phyloP scores from a whole-genome alignment of 30 jellyfish, hydroid and myxozoan genomes.

The Cassiopea xamachana region DNA sequence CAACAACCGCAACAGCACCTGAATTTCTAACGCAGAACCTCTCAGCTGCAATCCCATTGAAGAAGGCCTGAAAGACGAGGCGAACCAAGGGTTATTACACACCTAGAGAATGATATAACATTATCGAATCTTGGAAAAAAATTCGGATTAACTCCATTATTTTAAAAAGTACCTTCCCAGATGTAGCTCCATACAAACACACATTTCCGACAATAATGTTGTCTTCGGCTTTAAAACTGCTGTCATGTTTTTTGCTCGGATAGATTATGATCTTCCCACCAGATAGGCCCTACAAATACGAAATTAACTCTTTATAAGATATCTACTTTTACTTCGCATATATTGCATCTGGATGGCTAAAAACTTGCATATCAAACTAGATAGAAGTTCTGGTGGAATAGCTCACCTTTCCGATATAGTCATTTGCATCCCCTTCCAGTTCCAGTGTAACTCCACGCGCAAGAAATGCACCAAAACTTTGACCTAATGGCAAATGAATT shows the following conservation, averaged over 20 bases:
- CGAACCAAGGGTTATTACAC: not conserved
- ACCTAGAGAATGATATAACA: no score
- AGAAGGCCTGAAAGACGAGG: conserved; percentile 65
- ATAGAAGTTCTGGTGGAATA: no score
- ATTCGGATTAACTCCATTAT: no score
- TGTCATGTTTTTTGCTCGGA: conserved; percentile 70
- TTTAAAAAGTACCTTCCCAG: conserved; percentile 69
- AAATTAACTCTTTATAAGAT: not conserved
- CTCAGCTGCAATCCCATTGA: conserved; percentile 87
- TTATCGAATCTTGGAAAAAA: no score
- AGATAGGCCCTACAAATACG: conserved; percentile 66
- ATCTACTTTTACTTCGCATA: no score
- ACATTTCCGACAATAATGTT: conserved; percentile 86
- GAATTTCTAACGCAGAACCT: conserved; percentile 86
- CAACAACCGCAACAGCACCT: conserved; percentile 91
- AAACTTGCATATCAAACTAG: no score
- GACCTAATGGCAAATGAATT: conserved; percentile 53
- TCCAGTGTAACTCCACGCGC: conserved; percentile 83
- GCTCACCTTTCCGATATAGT: conserved; percentile 83
- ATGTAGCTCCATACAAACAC: conserved; percentile 87
- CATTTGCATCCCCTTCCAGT: conserved; percentile 93
- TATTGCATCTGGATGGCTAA: no score
- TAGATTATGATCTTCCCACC: conserved; percentile 87
- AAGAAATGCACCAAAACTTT: conserved; percentile 89
- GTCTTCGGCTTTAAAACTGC: conserved; percentile 75